Conservation (phyloP, 2,888 invertebrate genomes). For the Aspidapion aeneum region DNA sequence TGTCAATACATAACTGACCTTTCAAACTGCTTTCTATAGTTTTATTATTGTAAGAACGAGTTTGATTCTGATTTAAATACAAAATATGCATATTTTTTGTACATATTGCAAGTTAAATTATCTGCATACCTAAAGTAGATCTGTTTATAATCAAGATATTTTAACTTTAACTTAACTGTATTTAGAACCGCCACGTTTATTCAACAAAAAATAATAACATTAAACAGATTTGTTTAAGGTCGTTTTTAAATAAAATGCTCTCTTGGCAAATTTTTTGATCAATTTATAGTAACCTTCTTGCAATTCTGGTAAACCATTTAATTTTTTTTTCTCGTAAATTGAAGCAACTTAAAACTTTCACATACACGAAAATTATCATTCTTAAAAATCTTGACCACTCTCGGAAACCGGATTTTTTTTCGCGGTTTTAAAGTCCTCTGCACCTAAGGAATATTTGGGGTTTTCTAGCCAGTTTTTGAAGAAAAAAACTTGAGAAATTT, state of each 20-base stretch:
- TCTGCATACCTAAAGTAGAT: background rate
- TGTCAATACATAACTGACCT: background rate
- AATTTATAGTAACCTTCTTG: too few relatives aligned
- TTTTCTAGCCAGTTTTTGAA: too few relatives aligned
- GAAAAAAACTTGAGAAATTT: too few relatives aligned
- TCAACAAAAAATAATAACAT: too few relatives aligned
- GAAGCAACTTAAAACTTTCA: background rate
- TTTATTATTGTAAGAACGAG: too few relatives aligned
- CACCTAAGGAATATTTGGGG: too few relatives aligned
- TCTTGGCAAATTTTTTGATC: too few relatives aligned
- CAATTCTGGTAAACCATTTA: background rate
- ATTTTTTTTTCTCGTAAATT: background rate
- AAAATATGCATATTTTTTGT: background rate
- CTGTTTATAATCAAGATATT: background rate
- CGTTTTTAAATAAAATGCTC: too few relatives aligned
- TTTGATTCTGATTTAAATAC: background rate
- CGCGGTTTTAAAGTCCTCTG: background rate
- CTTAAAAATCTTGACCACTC: background rate
- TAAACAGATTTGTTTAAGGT: too few relatives aligned
- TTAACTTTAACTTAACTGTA: background rate
- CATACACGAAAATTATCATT: background rate
- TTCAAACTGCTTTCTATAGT: background rate
- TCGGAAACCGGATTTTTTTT: background rate
- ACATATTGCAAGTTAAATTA: too few relatives aligned
- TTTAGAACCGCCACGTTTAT: too few relatives aligned